phyloP scores from a whole-genome alignment of 2,888 invertebrate genomes.

The Euplexia lucipara region DNA sequence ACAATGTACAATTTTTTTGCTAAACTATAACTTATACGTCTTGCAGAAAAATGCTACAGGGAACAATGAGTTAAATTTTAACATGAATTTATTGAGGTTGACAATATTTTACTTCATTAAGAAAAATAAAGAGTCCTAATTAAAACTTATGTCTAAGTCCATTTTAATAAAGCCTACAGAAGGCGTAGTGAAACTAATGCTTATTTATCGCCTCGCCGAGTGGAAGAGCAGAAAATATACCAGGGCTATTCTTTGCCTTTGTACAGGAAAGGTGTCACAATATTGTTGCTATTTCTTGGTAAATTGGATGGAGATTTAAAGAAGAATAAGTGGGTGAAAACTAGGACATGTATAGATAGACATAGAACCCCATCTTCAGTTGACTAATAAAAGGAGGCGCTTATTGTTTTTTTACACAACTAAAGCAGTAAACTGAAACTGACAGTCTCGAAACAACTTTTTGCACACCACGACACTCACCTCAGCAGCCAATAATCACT shows the following conservation, averaged over 20 bases:
- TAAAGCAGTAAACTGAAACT: too few relatives aligned
- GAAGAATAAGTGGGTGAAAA: not conserved
- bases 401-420: not conserved
- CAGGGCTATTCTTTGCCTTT: slow-evolving; percentile 39
- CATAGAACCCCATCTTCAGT: not conserved
- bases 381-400: not conserved
- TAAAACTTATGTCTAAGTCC: slow-evolving; percentile 24
- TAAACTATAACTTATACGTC: too few relatives aligned
- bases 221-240: slow-evolving; percentile 53
- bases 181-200: slow-evolving; percentile 59
- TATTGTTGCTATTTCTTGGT: slow-evolving; percentile 15
- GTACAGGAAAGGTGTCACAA: slow-evolving; percentile 27
- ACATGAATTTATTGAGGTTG: too few relatives aligned
- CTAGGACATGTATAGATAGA: too few relatives aligned
- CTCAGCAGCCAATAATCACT: too few relatives aligned
- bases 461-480: too few relatives aligned
- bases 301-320: slow-evolving; percentile 2
- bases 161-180: slow-evolving; percentile 40
- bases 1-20: too few relatives aligned
- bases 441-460: too few relatives aligned
- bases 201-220: slow-evolving; percentile 62
- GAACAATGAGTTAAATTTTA: too few relatives aligned
- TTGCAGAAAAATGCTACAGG: too few relatives aligned
- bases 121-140: slow-evolving; percentile 5
- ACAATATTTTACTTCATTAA: not conserved